Evolutionary conservation across 2,888 invertebrate species (phyloP).

Genomic region (Volucella zonaria): DNA sequence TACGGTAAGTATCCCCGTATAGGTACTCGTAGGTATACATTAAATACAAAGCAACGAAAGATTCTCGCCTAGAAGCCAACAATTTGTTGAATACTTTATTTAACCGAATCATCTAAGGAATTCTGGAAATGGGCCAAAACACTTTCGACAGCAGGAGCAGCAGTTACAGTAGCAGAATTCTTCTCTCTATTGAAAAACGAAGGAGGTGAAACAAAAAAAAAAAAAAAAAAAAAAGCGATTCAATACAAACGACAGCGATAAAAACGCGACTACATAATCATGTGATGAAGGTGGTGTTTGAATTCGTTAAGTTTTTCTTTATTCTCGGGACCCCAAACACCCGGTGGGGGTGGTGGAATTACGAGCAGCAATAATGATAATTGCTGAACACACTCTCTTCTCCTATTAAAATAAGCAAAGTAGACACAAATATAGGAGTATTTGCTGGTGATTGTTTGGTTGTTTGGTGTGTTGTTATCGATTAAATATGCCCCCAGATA

Average conservation of each 20-base stretch:
- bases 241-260: background rate
- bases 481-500: slow-evolving; percentile 49
- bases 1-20: slow-evolving; percentile 49
- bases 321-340: background rate
- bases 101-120: slow-evolving; percentile 70
- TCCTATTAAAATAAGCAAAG: background rate
- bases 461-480: slow-evolving; percentile 15
- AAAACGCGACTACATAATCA: slow-evolving; percentile 52
- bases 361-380: background rate
- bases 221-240: slow-evolving; percentile 15
- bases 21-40: slow-evolving; percentile 20
- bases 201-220: slow-evolving; percentile 21
- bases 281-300: slow-evolving; percentile 44
- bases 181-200: slow-evolving; percentile 28
- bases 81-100: slow-evolving; percentile 73
- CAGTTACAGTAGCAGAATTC: too few relatives aligned
- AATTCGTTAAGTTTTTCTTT: slow-evolving; percentile 18
- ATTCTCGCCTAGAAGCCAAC: slow-evolving; percentile 49
- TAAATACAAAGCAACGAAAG: slow-evolving; percentile 17
- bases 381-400: slow-evolving; percentile 9
- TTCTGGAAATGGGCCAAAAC: slow-evolving; percentile 71
- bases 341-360: too few relatives aligned
- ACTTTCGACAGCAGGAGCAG: slow-evolving; percentile 57
- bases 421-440: too few relatives aligned
- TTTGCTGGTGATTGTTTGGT: too few relatives aligned